Percentiles rank a stretch among this genome's conserved stretches.
phyloP scores from a whole-genome alignment of 1,140 invertebrate genomes.

The Bombus huntii region DNA sequence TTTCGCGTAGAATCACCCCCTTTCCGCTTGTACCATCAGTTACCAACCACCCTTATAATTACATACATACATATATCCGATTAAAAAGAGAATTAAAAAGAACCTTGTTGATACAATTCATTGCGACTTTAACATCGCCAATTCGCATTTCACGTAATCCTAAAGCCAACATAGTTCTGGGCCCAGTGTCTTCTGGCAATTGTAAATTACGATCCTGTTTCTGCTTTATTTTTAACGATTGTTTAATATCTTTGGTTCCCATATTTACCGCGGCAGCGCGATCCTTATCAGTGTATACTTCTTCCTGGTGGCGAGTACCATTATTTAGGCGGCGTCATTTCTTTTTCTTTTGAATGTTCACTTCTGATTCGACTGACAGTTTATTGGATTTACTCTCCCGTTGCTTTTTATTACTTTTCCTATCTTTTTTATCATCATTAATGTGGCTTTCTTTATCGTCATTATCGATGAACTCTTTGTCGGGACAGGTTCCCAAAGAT shows the following conservation, averaged over 20 bases:
- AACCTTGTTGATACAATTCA: conserved; percentile 92
- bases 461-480: conserved; percentile 13
- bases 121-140: conserved; percentile 87
- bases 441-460: conserved; percentile 10
- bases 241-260: conserved; percentile 92
- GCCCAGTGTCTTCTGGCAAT: conserved; percentile 91
- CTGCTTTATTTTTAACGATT: conserved; percentile 90
- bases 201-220: conserved; percentile 89
- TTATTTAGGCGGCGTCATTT: conserved; percentile 77
- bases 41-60: background rate
- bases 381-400: conserved; percentile 6
- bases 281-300: conserved; percentile 95
- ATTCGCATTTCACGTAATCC: conserved; percentile 89
- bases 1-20: too few relatives aligned
- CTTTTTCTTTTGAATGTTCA: conserved; percentile 83
- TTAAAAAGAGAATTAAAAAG: background rate
- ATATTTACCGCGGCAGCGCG: conserved; percentile 93
- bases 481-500: conserved; percentile 10
- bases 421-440: background rate
- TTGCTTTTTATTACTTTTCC: conserved; percentile 1
- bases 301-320: conserved; percentile 83
- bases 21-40: too few relatives aligned
- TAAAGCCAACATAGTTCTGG: conserved; percentile 88
- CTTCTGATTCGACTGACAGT: conserved; percentile 72
- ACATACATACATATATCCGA: background rate